Percentiles rank a stretch among this genome's conserved stretches.
Evolutionary conservation across 2,888 invertebrate species (phyloP).

Genomic region (Crossocerus cetratus): DNA sequence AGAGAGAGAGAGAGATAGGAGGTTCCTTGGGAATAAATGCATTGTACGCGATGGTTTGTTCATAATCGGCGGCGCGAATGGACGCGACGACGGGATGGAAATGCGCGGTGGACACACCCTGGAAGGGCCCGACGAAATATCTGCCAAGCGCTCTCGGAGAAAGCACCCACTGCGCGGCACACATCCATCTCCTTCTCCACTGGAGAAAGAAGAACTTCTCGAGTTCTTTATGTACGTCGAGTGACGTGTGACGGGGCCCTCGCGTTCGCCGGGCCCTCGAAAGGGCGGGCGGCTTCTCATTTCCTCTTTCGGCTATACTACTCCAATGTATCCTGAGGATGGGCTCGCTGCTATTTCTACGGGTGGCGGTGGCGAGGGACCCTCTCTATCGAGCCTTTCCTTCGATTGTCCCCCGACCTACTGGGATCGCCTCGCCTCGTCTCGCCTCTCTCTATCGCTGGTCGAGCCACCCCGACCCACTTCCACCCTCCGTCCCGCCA

Average conservation of each 20-base stretch:
- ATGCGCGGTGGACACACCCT: background rate
- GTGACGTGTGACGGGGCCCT: too few relatives aligned
- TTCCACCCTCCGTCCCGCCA: conserved; percentile 10
- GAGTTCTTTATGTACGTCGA: background rate
- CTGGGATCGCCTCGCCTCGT: conserved; percentile 37
- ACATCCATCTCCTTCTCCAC: background rate
- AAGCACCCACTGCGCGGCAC: too few relatives aligned
- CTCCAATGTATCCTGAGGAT: conserved; percentile 23
- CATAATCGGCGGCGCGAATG: background rate
- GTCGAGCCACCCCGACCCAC: conserved; percentile 25
- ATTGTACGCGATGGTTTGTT: background rate
- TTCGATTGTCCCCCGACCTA: conserved; percentile 52
- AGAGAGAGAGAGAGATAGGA: too few relatives aligned
- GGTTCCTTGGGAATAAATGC: background rate
- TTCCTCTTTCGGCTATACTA: conserved; percentile 56
- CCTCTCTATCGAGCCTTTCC: conserved; percentile 50
- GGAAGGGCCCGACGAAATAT: background rate
- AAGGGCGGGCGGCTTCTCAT: conserved; percentile 62
- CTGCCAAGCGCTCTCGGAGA: background rate
- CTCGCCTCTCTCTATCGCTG: conserved; percentile 46
- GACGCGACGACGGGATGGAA: background rate
- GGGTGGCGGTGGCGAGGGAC: conserved; percentile 19
- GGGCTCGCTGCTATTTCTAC: conserved; percentile 41
- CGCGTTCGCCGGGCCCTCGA: conserved; percentile 49
- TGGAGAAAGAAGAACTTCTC: background rate